These are phyloP conservation scores for Tachina grossa DNA, from an alignment of 2,888 invertebrate species.

Conservation along the genomic window DNA sequence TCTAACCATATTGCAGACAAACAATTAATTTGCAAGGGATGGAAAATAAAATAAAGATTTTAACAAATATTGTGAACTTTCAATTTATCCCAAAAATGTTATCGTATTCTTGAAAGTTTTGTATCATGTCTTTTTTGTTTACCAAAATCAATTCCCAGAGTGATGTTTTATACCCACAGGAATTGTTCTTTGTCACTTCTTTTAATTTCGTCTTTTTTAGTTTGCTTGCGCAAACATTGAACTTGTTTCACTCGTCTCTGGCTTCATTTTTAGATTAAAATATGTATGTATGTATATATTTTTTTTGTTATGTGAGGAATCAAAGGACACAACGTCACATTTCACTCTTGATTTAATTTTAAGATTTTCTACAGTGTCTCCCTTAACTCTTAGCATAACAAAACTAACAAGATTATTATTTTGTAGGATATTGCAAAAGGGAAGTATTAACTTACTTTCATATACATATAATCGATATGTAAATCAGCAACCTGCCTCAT, in stretches of 20 bases:
- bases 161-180: conserved; percentile 53
- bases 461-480: background rate
- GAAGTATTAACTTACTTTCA: background rate
- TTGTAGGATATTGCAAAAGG: background rate
- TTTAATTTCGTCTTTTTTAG: background rate
- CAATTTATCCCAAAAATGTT: conserved; percentile 63
- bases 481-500: conserved; percentile 13
- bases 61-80: conserved; percentile 55
- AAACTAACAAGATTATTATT: conserved; percentile 18
- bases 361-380: conserved; percentile 33
- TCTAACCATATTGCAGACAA: conserved; percentile 32
- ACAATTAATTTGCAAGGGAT: conserved; percentile 37
- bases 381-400: conserved; percentile 4
- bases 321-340: conserved; percentile 61
- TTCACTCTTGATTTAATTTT: conserved; percentile 68
- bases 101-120: conserved; percentile 48
- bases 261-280: conserved; percentile 20
- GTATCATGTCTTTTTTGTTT: conserved; percentile 57
- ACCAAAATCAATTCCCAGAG: conserved; percentile 33
- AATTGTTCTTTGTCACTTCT: conserved; percentile 66
- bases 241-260: conserved; percentile 14
- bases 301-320: conserved; percentile 14
- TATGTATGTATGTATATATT: background rate
- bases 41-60: background rate
- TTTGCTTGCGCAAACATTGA: conserved; percentile 51